Conservation (phyloP, 2,888 invertebrate species). For the Pristionchus japonicus region DNA sequence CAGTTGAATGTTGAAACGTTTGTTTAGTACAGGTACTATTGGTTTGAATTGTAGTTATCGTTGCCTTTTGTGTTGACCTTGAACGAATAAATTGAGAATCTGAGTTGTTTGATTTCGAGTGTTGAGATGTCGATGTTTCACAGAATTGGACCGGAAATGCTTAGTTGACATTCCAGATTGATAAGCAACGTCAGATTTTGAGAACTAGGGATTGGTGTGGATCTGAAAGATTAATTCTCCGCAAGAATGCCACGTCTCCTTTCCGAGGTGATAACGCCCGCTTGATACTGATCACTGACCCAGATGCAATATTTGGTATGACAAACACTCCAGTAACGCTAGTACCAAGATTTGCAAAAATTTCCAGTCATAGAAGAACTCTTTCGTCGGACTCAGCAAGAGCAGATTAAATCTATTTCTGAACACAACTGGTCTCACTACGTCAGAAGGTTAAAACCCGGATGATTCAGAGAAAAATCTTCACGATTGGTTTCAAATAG, state of each 20-base stretch:
- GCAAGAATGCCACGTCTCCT: background rate
- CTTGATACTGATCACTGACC: background rate
- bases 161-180: background rate
- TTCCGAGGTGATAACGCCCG: background rate
- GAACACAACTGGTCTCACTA: background rate
- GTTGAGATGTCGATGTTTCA: background rate
- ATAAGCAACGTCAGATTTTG: background rate
- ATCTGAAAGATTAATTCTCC: background rate
- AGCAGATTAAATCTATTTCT: background rate
- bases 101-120: too few relatives aligned
- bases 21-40: too few relatives aligned
- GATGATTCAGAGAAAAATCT: background rate
- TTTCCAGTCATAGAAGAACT: too few relatives aligned
- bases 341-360: background rate
- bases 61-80: too few relatives aligned
- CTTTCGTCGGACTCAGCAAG: too few relatives aligned
- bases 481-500: background rate
- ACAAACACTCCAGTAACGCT: background rate
- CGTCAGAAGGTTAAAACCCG: background rate
- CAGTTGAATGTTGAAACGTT: too few relatives aligned
- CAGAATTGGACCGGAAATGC: background rate
- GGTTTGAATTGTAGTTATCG: too few relatives aligned
- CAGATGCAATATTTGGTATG: background rate
- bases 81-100: too few relatives aligned
- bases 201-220: background rate